Base-by-base conservation (phyloP, 2,797 vertebrate genomes). In the Garrulus glandarius region DNA sequence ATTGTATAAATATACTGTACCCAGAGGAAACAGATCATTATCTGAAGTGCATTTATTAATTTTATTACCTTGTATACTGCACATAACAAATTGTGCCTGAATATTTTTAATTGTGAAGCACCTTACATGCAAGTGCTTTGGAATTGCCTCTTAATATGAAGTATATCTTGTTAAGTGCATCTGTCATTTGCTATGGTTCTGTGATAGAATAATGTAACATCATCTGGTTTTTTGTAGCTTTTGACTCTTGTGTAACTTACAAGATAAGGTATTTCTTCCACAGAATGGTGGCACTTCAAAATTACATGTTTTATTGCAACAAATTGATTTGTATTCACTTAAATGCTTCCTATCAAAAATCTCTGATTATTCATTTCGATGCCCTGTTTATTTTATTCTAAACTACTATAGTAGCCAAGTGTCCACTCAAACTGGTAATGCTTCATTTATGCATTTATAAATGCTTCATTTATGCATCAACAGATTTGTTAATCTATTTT, bases 1-100 rank as follows among this genome's bases (percentile, higher is more conserved):
- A 95, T 63, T 96, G 95, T 97, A 98, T 97, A 97, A 97, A 97
- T 97, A 97, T 56, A 97, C 92, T 81, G 64, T 84, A 91, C 92
- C 78, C 85, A 96, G 80, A 98, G 96, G 97, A 98, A 96, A 97
- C 77, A 95, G 95, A 97, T 98, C 94, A 98, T 97, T 97, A 98
- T 93, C 96, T 97, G 95, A 98, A 98, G 96, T 96, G 88, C 67
- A 97, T 96, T 89, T 89, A 97, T 97, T 98, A 94, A 97, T 98
- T 98, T 97, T 97, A 98, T 96, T 97, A 95, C 95, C 95, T 94
- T 98, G 93, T 96, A 84, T 97, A 97, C 53, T 67, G 87, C 71
- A 80, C 89, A 96, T 96, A 97, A 97, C 83, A 97, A 97, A 97
- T 95, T 93, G 65, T 80, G 82, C 88, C 86, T 96, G 96, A 97